Evolutionary conservation across 2,888 invertebrate species (phyloP), one percentile per base, ranked within the genome.

Genomic region (Drosophila ochracea): DNA sequence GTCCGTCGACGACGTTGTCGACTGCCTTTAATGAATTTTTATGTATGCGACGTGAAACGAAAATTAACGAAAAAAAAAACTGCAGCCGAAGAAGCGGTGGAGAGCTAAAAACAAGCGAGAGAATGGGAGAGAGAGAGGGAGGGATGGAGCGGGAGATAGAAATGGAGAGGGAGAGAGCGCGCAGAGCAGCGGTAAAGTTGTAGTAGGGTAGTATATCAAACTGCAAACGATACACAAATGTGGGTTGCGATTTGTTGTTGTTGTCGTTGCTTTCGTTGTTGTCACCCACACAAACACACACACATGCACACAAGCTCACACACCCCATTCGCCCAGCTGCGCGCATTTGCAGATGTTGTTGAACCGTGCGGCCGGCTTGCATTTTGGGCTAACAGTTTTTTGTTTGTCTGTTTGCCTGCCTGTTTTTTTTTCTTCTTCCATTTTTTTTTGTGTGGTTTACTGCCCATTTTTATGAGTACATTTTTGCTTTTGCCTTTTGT

Each of bases 131-230:
- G 49, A 25, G 54, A 60, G 72, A 39, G 65, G 52, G 55, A 53
- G 72, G 43, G 65, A 52, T 41, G 13, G 37, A 67, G 63, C 72
- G 74, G 49, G 61, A 16, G 68, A 47, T 4, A 47, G 63, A 13
- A 66, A 16, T 9, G 21, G 55, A 39, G 52, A n/a, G 43, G 64
- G 61, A 76, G 75, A 58, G 66, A 13, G 68, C 52, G 52, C 70
- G 68, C 63, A 67, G 66, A 76, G 84, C 47, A 62, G 28, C 35
- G 58, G 79, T 68, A 82, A 68, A 37, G 50, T 72, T 83, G 80
- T 83, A 80, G 81, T 82, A 82, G 81, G 81, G 83, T 81, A 86
- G 89, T 86, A 82, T 91, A 88, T 84, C 90, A 91, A 83, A 78
- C 73, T 63, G 76, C 70, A 76, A 68, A 68, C 78, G 78, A 76